Conservation (phyloP, 1,140 invertebrate species). For the Ostrea denselamellosa region DNA sequence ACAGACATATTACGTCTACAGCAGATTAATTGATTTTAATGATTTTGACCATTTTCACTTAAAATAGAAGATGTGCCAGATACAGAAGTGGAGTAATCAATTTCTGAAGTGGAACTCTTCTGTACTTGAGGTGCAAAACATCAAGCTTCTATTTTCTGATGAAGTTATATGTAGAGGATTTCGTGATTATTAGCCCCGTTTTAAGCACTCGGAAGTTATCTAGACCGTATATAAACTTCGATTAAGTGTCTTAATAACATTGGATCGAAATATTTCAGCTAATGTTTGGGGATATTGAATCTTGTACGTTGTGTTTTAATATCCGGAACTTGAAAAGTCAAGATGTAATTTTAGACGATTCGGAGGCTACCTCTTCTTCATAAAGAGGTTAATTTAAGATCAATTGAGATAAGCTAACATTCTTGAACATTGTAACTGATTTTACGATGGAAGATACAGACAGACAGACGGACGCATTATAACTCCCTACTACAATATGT, state of each 20-base stretch:
- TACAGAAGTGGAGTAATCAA: no score
- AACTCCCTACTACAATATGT: no score
- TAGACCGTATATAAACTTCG: not conserved
- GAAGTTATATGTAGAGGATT: not conserved
- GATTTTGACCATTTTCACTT: no score
- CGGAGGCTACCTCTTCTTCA: not conserved
- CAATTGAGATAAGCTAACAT: not conserved
- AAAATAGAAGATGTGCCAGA: no score
- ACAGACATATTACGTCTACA: no score
- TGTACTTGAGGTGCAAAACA: no score
- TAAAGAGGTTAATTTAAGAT: not conserved
- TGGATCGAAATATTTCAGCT: not conserved
- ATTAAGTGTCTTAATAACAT: not conserved
- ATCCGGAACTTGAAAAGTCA: conserved; percentile 15
- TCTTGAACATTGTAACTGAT: no score
- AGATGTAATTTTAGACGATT: not conserved
- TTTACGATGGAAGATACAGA: no score
- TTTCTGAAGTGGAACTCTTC: no score
- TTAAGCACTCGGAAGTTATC: not conserved
- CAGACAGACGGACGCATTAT: no score
- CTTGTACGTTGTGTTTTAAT: conserved; percentile 18
- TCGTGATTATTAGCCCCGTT: not conserved
- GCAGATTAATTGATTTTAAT: no score
- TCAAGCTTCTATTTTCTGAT: no score
- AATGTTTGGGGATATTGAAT: not conserved